Conservation (phyloP, 92 coral and sea anemone genomes). For the Bergia sp. region DNA sequence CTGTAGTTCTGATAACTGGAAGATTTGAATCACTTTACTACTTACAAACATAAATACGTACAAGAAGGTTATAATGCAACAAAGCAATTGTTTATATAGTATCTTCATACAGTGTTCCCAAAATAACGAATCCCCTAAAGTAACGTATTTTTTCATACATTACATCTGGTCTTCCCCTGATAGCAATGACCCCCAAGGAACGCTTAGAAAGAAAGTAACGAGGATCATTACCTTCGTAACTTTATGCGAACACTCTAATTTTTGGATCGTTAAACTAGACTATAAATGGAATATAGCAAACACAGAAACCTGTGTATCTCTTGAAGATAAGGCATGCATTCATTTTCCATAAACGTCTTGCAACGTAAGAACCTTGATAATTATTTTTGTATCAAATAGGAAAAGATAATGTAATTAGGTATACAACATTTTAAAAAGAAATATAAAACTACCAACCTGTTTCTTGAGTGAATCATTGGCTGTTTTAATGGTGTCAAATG, state of each 20-base stretch:
- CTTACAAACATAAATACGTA: not conserved
- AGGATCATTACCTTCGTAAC: not conserved
- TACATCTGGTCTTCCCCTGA: no score
- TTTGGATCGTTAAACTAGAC: not conserved
- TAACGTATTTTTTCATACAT: no score
- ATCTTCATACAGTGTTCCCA: no score
- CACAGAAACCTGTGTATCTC: not conserved
- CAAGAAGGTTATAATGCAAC: not conserved
- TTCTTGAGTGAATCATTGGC: conserved; percentile 93
- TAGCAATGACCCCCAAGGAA: not conserved
- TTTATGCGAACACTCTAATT: not conserved
- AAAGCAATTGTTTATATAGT: not conserved
- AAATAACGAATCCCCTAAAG: no score
- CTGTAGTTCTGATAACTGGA: conserved; percentile 84
- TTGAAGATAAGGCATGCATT: not conserved
- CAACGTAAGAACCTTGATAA: not conserved
- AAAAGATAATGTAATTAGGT: no score
- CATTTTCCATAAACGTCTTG: no score
- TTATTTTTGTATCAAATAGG: no score
- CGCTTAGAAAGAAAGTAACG: not conserved
- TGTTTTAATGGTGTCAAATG: conserved; percentile 93
- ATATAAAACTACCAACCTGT: conserved; percentile 65
- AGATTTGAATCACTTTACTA: not conserved
- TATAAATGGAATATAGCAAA: not conserved
- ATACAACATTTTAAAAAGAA: no score